These are phyloP conservation scores for Halictus rubicundus DNA, from an alignment of 1,140 invertebrate genomes.

Conservation along the genomic window DNA sequence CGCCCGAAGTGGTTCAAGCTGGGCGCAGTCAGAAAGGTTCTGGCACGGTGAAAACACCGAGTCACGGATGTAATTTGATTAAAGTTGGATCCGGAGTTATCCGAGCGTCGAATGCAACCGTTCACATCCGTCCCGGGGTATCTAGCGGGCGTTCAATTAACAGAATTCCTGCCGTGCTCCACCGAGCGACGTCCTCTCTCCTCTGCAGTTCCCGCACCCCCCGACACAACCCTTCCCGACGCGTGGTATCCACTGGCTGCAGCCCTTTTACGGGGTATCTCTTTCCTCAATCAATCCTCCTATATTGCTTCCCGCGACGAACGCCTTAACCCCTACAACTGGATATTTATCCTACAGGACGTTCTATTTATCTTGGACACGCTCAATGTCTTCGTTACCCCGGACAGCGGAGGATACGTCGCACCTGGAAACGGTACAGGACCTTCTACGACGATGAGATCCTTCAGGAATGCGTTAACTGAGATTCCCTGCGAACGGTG, in stretches of 20 bases:
- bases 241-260: neutral
- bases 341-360: too few species aligned
- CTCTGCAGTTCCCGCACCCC: too few species aligned
- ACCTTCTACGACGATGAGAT: too few species aligned
- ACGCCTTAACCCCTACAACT: too few species aligned
- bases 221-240: too few species aligned
- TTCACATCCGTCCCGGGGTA: constrained; percentile 55
- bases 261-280: neutral
- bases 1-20: constrained; percentile 4
- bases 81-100: constrained; percentile 64
- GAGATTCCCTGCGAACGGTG: too few species aligned
- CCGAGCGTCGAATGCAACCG: constrained; percentile 60
- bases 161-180: constrained; percentile 60
- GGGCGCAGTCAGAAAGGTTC: constrained; percentile 38
- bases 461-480: too few species aligned
- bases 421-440: too few species aligned
- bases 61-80: constrained; percentile 67
- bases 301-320: neutral
- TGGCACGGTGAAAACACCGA: constrained; percentile 52
- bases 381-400: too few species aligned
- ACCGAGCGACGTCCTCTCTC: constrained; percentile 44
- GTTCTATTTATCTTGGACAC: too few species aligned
- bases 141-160: constrained; percentile 63
- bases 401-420: too few species aligned
- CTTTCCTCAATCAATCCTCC: neutral